Conservation (phyloP, 2,113 vertebrate species). For the Gulo gulo region DNA sequence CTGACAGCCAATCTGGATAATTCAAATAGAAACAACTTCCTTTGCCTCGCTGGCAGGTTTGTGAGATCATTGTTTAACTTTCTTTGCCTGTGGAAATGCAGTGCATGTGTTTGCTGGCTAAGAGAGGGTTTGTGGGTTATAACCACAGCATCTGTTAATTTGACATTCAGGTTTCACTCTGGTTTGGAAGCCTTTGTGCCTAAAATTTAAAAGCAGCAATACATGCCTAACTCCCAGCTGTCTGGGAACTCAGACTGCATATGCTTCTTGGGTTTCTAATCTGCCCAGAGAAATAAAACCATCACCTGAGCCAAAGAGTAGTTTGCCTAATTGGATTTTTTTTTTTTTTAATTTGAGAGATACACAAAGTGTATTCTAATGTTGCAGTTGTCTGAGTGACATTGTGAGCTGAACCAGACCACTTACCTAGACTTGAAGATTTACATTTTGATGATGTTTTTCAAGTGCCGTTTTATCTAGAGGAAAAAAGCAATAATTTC, state of each 20-base stretch:
- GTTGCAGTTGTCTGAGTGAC: constrained; percentile 42
- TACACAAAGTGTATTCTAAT: constrained; percentile 44
- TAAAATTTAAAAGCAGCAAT: constrained; percentile 52
- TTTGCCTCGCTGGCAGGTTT: constrained; percentile 41
- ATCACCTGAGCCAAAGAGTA: constrained; percentile 65
- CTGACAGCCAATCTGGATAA: constrained; percentile 67
- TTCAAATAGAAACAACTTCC: constrained; percentile 68
- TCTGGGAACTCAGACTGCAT: constrained; percentile 50
- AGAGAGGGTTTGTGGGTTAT: constrained; percentile 33
- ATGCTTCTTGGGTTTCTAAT: constrained; percentile 67
- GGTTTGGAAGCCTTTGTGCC: constrained; percentile 45
- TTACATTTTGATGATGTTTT: constrained; percentile 71
- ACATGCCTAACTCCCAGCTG: constrained; percentile 50
- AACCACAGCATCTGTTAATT: constrained; percentile 62
- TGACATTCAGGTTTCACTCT: constrained; percentile 53
- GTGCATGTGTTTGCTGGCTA: constrained; percentile 60
- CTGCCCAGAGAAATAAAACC: constrained; percentile 66
- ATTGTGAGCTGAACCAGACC: constrained; percentile 49
- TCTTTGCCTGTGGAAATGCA: constrained; percentile 59
- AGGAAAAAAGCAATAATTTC: constrained; percentile 11
- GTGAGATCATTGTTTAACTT: constrained; percentile 61
- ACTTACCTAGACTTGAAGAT: constrained; percentile 62
- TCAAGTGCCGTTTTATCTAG: constrained; percentile 39
- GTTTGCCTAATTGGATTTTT: constrained; percentile 74
- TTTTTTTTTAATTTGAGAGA: constrained; percentile 53